Base-by-base conservation (phyloP, 2,797 vertebrate genomes). In the Anolis apletophallus region DNA sequence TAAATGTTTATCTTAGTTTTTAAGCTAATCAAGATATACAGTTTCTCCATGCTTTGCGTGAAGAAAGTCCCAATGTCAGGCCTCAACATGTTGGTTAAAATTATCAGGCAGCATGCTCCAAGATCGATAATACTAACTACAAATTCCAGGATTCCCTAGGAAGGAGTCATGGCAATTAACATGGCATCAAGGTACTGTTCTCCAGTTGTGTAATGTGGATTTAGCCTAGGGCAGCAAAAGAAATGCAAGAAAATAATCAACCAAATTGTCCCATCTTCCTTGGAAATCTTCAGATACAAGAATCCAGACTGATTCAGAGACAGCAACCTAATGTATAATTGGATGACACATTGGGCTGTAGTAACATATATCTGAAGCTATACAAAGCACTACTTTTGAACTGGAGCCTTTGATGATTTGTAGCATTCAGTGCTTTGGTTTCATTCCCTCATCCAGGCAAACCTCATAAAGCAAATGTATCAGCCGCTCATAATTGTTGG, bases 391-490 rank as follows among this genome's bases (percentile, higher is more conserved):
- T 36, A 72, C 80, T 80, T 57, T 14, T 34, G 57, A 34, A 46
- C 11, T 50, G 36, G 12, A 68, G 26, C 26, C 61, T 75, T 68
- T 46, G 80, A 76, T 3, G 34, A 17, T 73, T n/a, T 86, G 23
- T 54, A 72, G 29, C 9, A 6, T 85, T 91, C 71, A 88, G 88
- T 13, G 9, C 16, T 80, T 83, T 40, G 0, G 0, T 52, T 46
- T 72, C 0, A 36, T 84, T 92, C 86, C 14, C 90, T 61, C 80
- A 71, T 0, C 0, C 40, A 57, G 75, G 26, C 32, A 74, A 46
- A 5, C 55, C 80, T 93, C 84, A n/a, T 67, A 88, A 89, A 88
- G 46, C 40, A 3, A 61, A 89, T 52, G 1, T 73, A 52, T 50
- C 7, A 13, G 85, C 26, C 67, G 61, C 19, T 84, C 0, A 0